Evolutionary conservation across 1,140 invertebrate genomes (phyloP).

Genomic region (Drosophila willistoni): DNA sequence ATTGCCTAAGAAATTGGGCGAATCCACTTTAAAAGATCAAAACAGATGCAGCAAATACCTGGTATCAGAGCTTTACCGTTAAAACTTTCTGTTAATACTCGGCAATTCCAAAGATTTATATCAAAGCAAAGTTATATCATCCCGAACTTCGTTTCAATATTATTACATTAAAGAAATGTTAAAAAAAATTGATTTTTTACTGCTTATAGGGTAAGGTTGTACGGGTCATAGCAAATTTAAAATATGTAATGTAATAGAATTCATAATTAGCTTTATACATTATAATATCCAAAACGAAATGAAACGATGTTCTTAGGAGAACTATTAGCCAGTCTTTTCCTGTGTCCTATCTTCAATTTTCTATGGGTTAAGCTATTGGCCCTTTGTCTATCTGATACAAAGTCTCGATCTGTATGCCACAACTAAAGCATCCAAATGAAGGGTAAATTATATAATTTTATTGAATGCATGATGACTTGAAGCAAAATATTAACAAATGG

Average conservation of each 20-base stretch:
- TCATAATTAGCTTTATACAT: not conserved
- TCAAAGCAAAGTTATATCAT: too few relatives aligned
- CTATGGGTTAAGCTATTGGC: too few relatives aligned
- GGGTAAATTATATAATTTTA: too few relatives aligned
- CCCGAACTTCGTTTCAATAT: too few relatives aligned
- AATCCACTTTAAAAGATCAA: not conserved
- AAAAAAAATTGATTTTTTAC: not conserved
- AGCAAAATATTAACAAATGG: not conserved
- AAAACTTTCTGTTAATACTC: too few relatives aligned
- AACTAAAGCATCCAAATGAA: not conserved
- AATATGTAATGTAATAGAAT: not conserved
- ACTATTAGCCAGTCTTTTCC: not conserved
- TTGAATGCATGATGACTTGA: not conserved
- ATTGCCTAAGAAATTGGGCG: not conserved
- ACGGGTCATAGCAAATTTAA: not conserved
- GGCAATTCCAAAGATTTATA: too few relatives aligned
- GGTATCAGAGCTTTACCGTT: too few relatives aligned
- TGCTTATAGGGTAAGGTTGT: not conserved
- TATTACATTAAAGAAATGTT: too few relatives aligned
- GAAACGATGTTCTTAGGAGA: not conserved
- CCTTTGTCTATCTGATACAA: too few relatives aligned
- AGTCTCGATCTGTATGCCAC: too few relatives aligned
- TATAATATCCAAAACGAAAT: not conserved
- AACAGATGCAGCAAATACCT: not conserved
- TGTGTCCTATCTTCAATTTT: too few relatives aligned